These are phyloP conservation scores for Catajapyx aquilonaris DNA, from an alignment of 1,140 invertebrate genomes.

Conservation along the genomic window DNA sequence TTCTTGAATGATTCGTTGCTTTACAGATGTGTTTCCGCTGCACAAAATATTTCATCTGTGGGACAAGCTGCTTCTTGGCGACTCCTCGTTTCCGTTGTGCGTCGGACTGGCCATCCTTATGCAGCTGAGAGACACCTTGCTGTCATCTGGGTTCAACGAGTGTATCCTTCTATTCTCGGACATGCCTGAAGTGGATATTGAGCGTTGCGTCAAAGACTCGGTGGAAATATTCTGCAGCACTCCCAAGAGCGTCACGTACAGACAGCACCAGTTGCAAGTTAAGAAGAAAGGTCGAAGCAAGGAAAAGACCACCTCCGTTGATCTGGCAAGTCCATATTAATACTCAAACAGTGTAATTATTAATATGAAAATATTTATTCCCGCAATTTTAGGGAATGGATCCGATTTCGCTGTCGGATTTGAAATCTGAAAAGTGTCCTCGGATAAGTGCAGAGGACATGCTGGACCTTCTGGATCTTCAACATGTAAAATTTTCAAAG, in stretches of 20 bases:
- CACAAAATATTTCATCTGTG: constrained; percentile 96
- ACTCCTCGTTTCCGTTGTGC: constrained; percentile 82
- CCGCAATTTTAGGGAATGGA: constrained; percentile 39
- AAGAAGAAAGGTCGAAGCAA: constrained; percentile 5
- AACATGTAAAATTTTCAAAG: constrained; percentile 27
- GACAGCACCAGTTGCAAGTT: constrained; percentile 39
- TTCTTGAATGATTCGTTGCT: constrained; percentile 10
- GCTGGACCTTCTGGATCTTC: constrained; percentile 37
- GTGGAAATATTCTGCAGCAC: constrained; percentile 66
- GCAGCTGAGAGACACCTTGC: constrained; percentile 61
- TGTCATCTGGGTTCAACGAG: constrained; percentile 87
- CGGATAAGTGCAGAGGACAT: constrained; percentile 71
- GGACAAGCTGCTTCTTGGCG: constrained; percentile 87
- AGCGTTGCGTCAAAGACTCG: constrained; percentile 74
- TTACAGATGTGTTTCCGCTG: constrained; percentile 83
- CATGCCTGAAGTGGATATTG: constrained; percentile 93
- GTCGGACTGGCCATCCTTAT: constrained; percentile 84
- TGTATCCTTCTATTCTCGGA: constrained; percentile 94
- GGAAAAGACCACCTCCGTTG: constrained; percentile 12
- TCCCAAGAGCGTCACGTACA: constrained; percentile 66
- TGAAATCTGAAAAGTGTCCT: constrained; percentile 51
- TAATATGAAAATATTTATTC: constrained; percentile 9
- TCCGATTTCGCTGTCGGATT: constrained; percentile 37
- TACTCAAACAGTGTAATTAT: constrained; percentile 6
- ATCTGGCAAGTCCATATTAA: constrained; percentile 5